Base-by-base conservation (phyloP, 2,797 vertebrate genomes). In the Anguilla marmorata region DNA sequence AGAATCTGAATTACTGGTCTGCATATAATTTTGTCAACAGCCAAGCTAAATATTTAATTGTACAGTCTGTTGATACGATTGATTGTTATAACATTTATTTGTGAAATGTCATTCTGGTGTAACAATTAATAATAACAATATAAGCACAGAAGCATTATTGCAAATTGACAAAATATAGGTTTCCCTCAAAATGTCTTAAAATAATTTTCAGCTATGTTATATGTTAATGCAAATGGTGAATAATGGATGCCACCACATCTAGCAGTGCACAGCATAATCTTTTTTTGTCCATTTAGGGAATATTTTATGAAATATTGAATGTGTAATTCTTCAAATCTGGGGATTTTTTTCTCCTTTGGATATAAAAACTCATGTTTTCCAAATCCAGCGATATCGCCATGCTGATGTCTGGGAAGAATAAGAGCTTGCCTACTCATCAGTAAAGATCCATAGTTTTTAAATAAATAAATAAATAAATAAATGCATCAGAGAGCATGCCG, bases 31-130 rank as follows among this genome's bases (percentile, higher is more conserved):
- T 86, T 89, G 85, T 89, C 56, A 86, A 86, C 58, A 83, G 83
- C 58, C 87, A 88, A 83, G 85, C 84, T 89, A 88, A 90, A 90
- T 90, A 91, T 90, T 88, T 91, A 88, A 90, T 89, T 85, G 50
- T 66, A 24, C 82, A 83, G 86, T 86, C 72, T 89, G 88, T 87
- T 87, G 87, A 83, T 87, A 56, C 88, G 88, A 91, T 90, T 41
- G 89, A 90, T 90, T 50, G 21, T 41, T 84, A 87, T 85, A 66
- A 76, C 85, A 52, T 90, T 90, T 89, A 83, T 72, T 83, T 83
- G 80, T 52, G 24, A 50, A 24, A 37, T 82, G 80, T 24, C 48
- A 83, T 50, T 48, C 52, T 52, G 45, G 21, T 9, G n/a, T 21
- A 83, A 83, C 7, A 83, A 83, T 48, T 52, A 24, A 83, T 83